Conservation (phyloP, 64 coral and sea anemone genomes). For the Porites lutea region DNA sequence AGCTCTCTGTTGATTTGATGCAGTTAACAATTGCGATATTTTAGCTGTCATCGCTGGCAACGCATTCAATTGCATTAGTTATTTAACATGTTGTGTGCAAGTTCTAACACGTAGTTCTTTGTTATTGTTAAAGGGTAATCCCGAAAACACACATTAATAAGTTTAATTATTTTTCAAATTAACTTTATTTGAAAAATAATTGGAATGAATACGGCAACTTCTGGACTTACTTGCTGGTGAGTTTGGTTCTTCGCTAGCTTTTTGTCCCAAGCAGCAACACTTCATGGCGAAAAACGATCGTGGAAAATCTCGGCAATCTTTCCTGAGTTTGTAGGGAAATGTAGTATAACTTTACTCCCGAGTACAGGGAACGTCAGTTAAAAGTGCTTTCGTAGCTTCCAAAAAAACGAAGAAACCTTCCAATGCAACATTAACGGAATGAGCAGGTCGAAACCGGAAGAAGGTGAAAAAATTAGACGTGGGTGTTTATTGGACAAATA, state of each 20-base stretch:
- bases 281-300: not conserved
- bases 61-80: too few species aligned
- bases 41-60: not conserved
- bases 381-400: not conserved
- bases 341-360: not conserved
- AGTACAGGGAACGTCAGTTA: not conserved
- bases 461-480: not conserved
- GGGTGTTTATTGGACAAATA: not conserved
- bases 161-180: not conserved
- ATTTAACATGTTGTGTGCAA: not conserved
- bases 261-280: not conserved
- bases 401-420: not conserved
- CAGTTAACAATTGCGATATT: not conserved
- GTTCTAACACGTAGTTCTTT: not conserved
- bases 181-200: too few species aligned
- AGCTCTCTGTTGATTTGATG: not conserved
- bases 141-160: not conserved
- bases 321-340: too few species aligned
- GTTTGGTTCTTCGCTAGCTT: not conserved
- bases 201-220: not conserved
- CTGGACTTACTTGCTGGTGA: not conserved
- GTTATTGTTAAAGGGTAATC: not conserved
- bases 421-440: not conserved
- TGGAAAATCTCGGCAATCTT: not conserved
- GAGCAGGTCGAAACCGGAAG: not conserved